These are phyloP conservation scores for Phengaris alcon DNA, from an alignment of 2,888 invertebrate species.

Conservation along the genomic window DNA sequence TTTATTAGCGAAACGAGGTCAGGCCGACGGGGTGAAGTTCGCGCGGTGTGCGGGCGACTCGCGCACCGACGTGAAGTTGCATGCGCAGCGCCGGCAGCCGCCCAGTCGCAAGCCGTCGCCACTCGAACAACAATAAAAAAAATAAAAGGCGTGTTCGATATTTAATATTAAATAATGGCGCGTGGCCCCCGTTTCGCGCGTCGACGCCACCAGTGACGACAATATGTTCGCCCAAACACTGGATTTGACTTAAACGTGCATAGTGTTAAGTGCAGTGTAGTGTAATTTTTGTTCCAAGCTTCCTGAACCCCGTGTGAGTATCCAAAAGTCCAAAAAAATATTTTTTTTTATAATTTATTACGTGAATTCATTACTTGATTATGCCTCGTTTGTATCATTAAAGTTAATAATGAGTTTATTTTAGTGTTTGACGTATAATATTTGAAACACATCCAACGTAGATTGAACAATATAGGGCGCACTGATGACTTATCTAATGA, in stretches of 20 bases:
- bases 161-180: constrained; percentile 37
- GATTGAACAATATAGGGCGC: constrained; percentile 18
- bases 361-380: background rate
- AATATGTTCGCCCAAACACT: constrained; percentile 35
- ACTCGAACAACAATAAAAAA: constrained; percentile 39
- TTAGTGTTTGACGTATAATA: constrained; percentile 28
- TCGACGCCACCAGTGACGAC: constrained; percentile 29
- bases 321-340: background rate
- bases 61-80: constrained; percentile 36
- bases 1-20: constrained; percentile 68
- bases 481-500: constrained; percentile 22
- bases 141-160: constrained; percentile 39
- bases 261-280: constrained; percentile 40
- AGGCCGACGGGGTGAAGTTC: constrained; percentile 50
- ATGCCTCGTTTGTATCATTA: background rate
- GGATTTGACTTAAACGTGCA: constrained; percentile 35
- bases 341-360: constrained; percentile 27
- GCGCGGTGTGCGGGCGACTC: constrained; percentile 34
- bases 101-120: constrained; percentile 43
- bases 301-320: constrained; percentile 52
- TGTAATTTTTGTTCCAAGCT: constrained; percentile 47
- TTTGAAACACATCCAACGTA: constrained; percentile 24
- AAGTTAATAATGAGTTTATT: constrained; percentile 27
- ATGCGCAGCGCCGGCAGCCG: constrained; percentile 49
- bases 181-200: constrained; percentile 30